Evolutionary conservation across 2,113 vertebrate genomes (phyloP), one percentile per base, ranked within the genome.

Genomic region (Porphyrio hochstetteri): DNA sequence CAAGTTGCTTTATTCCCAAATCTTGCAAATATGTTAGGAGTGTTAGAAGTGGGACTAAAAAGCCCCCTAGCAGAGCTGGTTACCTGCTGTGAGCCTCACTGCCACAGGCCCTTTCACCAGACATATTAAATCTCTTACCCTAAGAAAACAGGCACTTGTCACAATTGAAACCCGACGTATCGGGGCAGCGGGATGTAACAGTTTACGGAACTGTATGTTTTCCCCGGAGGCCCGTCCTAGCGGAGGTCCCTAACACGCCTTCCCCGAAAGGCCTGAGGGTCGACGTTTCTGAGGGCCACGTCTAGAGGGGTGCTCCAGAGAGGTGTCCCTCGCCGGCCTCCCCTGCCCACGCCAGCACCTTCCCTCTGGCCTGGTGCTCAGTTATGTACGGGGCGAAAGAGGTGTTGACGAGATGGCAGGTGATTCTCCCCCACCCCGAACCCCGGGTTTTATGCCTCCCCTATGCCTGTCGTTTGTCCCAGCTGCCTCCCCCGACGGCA

Each of bases 81-180:
- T 96, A 91, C 94, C 94, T 93, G 88, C 94, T 95, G 81, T 91
- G 95, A 96, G 86, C 93, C 61, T 94, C 92, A 65, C 28, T 97
- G 89, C 52, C 92, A 85, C 67, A 94, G 83, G 20, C 67, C 48
- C 71, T 92, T 95, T 94, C 86, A 95, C 67, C 78, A 97, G 86
- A 91, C 84, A 57, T 95, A 95, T 94, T 96, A 96, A 98, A 98
- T 97, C 75, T 96, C 92, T 94, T 86, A 95, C 94, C 71, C 80
- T 92, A 95, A 96, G 90, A 97, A 96, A 97, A 92, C 89, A 96
- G 88, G 70, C 80, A 86, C 89, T 94, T 96, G 84, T 95, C 95
- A 96, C 95, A 93, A 91, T 57, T 96, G 86, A 96, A 91, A 96
- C 94, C 59, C 23, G 6, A 96, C 86, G 65, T 95, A 72, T 25